phyloP scores from a whole-genome alignment of 2,113 vertebrate species.

The Perca fluviatilis region DNA sequence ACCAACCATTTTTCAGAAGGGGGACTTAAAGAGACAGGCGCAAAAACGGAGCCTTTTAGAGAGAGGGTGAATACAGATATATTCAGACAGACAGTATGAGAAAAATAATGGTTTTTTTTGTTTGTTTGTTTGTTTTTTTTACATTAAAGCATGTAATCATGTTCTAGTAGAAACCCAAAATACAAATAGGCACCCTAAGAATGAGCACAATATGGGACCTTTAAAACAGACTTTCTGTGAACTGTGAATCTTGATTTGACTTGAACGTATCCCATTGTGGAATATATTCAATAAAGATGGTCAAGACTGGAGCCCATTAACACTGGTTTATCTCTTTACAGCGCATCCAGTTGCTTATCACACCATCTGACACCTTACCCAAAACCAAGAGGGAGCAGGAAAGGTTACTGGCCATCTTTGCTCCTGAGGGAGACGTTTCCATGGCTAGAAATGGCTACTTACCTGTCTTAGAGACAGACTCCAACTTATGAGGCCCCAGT shows the following conservation, averaged over 20 bases:
- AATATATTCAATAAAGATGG: not conserved
- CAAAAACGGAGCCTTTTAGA: no score
- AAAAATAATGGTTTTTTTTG: no score
- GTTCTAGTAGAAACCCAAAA: no score
- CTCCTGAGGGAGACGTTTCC: conserved; percentile 52
- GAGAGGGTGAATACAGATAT: no score
- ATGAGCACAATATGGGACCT: no score
- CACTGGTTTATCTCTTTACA: conserved; percentile 39
- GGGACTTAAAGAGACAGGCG: no score
- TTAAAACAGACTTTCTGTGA: not conserved
- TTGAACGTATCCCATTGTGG: not conserved
- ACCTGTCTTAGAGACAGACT: conserved; percentile 74
- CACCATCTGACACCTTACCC: conserved; percentile 79
- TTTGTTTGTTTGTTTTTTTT: no score
- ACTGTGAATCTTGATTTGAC: not conserved
- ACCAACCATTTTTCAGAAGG: no score
- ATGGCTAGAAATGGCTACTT: conserved; percentile 69
- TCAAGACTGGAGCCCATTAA: not conserved
- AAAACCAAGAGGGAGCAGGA: conserved; percentile 84
- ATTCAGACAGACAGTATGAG: no score
- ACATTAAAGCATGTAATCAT: no score
- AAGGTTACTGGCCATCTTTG: conserved; percentile 78
- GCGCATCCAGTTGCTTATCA: conserved; percentile 79
- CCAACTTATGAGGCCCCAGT: conserved; percentile 65
- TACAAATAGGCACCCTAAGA: no score